phyloP scores from a whole-genome alignment of 2,113 vertebrate species.

The Phrynosoma blainvillii region DNA sequence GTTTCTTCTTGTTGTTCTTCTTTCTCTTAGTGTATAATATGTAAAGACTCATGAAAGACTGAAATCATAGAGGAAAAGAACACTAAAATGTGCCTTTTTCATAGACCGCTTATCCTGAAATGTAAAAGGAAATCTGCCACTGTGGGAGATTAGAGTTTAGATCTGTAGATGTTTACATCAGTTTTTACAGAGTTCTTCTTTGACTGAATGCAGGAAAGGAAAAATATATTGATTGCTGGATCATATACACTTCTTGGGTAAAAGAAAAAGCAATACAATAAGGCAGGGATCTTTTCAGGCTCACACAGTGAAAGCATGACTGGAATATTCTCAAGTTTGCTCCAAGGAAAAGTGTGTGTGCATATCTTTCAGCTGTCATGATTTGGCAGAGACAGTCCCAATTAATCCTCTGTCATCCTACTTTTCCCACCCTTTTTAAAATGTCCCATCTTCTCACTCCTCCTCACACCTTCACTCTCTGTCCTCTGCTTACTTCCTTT shows the following conservation, averaged over 20 bases:
- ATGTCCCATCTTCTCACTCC: too few species aligned
- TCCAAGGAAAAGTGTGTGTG: background rate
- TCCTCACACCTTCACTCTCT: too few species aligned
- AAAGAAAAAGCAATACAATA: slow-evolving; percentile 24
- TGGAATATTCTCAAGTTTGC: slow-evolving; percentile 1
- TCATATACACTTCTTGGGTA: slow-evolving; percentile 12
- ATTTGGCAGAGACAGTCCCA: too few species aligned
- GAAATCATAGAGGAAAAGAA: background rate
- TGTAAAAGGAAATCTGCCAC: background rate
- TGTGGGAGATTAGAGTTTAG: background rate
- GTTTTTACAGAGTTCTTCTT: background rate
- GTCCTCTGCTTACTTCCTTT: too few species aligned
- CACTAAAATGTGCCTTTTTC: background rate
- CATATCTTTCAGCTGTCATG: too few species aligned
- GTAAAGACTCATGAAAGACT: background rate
- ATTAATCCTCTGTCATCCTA: too few species aligned
- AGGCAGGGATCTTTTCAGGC: background rate
- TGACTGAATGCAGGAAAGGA: background rate
- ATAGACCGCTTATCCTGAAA: background rate
- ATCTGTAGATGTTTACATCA: slow-evolving; percentile 14
- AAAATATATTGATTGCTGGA: background rate
- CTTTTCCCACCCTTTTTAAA: too few species aligned
- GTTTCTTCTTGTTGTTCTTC: background rate
- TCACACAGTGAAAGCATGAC: background rate
- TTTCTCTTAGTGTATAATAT: background rate